phyloP scores from a whole-genome alignment of 2,797 vertebrate genomes.

The Neostethus bicornis region DNA sequence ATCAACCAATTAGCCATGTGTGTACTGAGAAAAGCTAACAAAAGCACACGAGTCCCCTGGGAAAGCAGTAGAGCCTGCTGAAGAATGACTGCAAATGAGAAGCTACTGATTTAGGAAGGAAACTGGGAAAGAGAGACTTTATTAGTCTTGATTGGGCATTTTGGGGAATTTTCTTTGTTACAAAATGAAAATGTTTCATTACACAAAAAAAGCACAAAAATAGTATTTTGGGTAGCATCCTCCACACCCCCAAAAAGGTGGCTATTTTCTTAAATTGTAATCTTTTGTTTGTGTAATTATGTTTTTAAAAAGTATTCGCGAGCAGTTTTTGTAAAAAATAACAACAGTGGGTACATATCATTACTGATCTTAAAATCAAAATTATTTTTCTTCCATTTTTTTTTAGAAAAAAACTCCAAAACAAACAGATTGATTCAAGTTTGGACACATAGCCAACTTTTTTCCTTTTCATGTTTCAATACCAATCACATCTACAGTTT shows the following conservation, averaged over 20 bases:
- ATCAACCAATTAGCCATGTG: conserved; percentile 82
- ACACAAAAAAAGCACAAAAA: conserved; percentile 5
- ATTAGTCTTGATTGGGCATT: conserved; percentile 11
- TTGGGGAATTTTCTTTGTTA: conserved; percentile 9
- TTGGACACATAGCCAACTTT: too few species aligned
- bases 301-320: background rate
- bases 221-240: too few species aligned
- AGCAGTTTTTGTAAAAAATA: conserved; percentile 3
- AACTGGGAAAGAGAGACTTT: conserved; percentile 31
- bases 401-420: too few species aligned
- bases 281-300: background rate
- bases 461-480: too few species aligned
- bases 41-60: conserved; percentile 76
- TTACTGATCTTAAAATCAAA: background rate
- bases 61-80: conserved; percentile 70
- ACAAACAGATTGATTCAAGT: too few species aligned
- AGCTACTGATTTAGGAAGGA: conserved; percentile 38
- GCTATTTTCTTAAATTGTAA: background rate
- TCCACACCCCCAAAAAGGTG: too few species aligned
- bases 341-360: conserved; percentile 10
- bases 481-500: too few species aligned
- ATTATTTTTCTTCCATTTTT: background rate
- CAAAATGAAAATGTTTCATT: background rate
- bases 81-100: conserved; percentile 70
- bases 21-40: conserved; percentile 80